phyloP scores from a whole-genome alignment of 2,888 invertebrate genomes.

The Stenurella melanura region DNA sequence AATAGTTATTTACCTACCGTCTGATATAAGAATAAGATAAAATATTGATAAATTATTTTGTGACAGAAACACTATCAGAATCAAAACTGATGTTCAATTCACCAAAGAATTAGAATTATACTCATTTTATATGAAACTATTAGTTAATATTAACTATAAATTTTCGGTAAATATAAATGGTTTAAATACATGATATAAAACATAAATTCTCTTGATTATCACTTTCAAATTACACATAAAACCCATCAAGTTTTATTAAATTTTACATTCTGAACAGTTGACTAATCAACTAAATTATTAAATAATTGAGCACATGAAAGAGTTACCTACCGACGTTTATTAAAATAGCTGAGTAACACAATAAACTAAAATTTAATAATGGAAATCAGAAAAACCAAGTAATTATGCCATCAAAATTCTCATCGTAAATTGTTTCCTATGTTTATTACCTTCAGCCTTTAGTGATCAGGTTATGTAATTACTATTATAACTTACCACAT shows the following conservation, averaged over 20 bases:
- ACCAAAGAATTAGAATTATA: neutral
- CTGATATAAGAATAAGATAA: too few species aligned
- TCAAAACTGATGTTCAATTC: too few species aligned
- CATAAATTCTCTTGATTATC: neutral
- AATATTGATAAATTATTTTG: too few species aligned
- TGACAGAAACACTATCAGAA: too few species aligned
- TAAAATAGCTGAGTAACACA: neutral
- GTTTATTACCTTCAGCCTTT: slow-evolving; percentile 1
- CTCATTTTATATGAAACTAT: neutral
- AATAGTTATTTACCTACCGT: too few species aligned
- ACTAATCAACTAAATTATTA: neutral
- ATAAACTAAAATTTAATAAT: neutral
- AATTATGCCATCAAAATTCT: neutral
- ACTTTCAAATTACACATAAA: slow-evolving; percentile 1
- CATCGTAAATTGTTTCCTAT: neutral
- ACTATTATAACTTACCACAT: slow-evolving; percentile 7
- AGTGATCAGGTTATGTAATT: neutral
- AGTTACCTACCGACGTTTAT: neutral
- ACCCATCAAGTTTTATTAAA: neutral
- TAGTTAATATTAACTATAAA: neutral
- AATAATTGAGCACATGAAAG: neutral
- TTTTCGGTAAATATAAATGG: neutral
- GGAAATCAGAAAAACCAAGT: neutral
- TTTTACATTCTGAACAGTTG: neutral
- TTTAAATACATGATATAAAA: neutral